Conservation (phyloP, 2,888 invertebrate genomes). For the Drosophila tanythrix region DNA sequence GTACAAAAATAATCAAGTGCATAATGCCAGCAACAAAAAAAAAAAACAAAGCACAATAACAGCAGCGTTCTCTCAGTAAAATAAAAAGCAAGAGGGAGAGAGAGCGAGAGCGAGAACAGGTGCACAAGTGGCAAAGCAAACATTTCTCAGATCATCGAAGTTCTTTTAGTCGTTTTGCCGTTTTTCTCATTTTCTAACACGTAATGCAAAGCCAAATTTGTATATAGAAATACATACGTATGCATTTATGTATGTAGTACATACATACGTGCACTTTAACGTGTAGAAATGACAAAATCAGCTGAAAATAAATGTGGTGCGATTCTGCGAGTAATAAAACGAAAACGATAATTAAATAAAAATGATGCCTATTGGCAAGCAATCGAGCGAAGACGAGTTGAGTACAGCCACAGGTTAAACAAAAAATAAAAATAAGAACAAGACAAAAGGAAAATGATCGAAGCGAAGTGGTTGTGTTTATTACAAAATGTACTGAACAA, state of each 20-base stretch:
- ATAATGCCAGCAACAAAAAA: constrained; percentile 11
- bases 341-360: constrained; percentile 20
- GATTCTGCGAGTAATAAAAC: constrained; percentile 28
- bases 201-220: constrained; percentile 29
- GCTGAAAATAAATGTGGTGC: constrained; percentile 66
- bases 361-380: constrained; percentile 22
- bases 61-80: constrained; percentile 6
- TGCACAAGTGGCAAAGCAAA: constrained; percentile 15
- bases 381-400: constrained; percentile 5
- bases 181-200: constrained; percentile 24
- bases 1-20: constrained; percentile 31
- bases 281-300: constrained; percentile 68
- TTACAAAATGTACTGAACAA: not conserved
- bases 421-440: constrained; percentile 7
- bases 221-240: constrained; percentile 2
- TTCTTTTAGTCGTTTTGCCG: not conserved
- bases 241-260: constrained; percentile 11
- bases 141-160: constrained; percentile 31
- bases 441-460: constrained; percentile 4
- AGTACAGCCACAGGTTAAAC: constrained; percentile 28
- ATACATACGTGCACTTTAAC: constrained; percentile 1
- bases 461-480: constrained; percentile 4
- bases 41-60: constrained; percentile 3
- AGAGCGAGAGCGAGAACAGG: not conserved
- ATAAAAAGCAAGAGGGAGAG: not conserved